phyloP scores from a whole-genome alignment of 2,888 invertebrate genomes.

The Tetragnatha montana region DNA sequence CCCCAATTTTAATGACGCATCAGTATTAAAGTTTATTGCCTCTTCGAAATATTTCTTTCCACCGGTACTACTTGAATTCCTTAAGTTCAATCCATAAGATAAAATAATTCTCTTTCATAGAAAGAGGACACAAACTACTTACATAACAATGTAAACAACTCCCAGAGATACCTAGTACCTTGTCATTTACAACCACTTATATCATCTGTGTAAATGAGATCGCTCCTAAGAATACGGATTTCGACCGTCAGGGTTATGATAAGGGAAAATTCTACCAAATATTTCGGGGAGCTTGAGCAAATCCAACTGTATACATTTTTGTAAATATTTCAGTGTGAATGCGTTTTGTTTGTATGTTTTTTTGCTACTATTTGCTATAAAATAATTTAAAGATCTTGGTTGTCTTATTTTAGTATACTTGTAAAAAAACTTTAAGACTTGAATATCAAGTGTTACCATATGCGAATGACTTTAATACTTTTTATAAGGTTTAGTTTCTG shows the following conservation, averaged over 20 bases:
- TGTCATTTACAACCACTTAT: neutral
- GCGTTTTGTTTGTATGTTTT: neutral
- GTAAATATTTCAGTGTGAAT: neutral
- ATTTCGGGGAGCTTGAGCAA: neutral
- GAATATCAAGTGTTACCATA: no score
- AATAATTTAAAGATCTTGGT: neutral
- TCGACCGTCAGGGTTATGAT: neutral
- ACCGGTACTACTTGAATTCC: no score
- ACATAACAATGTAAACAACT: neutral
- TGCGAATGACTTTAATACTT: no score
- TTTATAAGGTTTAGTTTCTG: no score
- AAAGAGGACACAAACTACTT: neutral
- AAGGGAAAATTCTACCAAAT: neutral
- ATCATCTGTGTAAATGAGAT: neutral
- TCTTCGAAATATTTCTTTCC: no score
- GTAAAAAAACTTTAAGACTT: no score
- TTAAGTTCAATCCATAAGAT: no score
- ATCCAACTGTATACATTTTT: neutral
- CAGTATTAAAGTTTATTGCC: no score
- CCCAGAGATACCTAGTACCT: neutral
- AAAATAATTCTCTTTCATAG: neutral
- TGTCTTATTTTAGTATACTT: neutral
- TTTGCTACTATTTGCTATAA: neutral
- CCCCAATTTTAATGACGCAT: no score
- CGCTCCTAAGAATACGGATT: neutral